Percentiles rank a stretch among this genome's conserved stretches.
Conservation (phyloP, 2,888 invertebrate species). For the Cremastinae sp. region DNA sequence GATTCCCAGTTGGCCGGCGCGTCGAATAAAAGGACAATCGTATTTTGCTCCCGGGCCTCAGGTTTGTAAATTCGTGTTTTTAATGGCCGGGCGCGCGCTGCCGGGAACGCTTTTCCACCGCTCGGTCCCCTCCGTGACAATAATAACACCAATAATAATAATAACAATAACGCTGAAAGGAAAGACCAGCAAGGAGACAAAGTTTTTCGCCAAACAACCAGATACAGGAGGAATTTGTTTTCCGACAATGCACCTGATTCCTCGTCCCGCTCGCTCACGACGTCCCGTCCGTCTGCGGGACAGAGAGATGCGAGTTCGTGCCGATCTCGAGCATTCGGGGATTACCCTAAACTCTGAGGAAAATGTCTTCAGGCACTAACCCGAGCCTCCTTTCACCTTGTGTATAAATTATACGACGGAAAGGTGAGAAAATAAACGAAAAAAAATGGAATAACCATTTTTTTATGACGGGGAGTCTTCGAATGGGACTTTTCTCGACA, state of each 20-base stretch:
- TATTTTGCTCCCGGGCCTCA: slow-evolving; percentile 63
- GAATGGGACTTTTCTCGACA: too few relatives aligned
- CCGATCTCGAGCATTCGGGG: slow-evolving; percentile 66
- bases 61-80: slow-evolving; percentile 73
- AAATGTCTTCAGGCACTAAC: slow-evolving; percentile 24
- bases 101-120: neutral
- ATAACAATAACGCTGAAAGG: slow-evolving; percentile 26
- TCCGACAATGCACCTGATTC: slow-evolving; percentile 58
- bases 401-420: slow-evolving; percentile 9
- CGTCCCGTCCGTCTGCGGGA: slow-evolving; percentile 47
- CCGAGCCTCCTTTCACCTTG: slow-evolving; percentile 4
- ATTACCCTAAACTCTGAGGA: slow-evolving; percentile 64
- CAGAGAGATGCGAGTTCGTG: slow-evolving; percentile 66
- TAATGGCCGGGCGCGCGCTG: slow-evolving; percentile 60
- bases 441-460: slow-evolving; percentile 15
- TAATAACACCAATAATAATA: slow-evolving; percentile 22
- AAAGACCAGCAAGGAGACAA: slow-evolving; percentile 16
- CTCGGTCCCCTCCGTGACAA: neutral
- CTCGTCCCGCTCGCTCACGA: slow-evolving; percentile 7
- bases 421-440: neutral
- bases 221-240: slow-evolving; percentile 61
- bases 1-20: slow-evolving; percentile 14
- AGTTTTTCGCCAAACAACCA: slow-evolving; percentile 43
- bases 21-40: slow-evolving; percentile 64
- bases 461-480: slow-evolving; percentile 13